Base-by-base conservation (phyloP, 2,797 vertebrate genomes). In the Siniperca scherzeri region DNA sequence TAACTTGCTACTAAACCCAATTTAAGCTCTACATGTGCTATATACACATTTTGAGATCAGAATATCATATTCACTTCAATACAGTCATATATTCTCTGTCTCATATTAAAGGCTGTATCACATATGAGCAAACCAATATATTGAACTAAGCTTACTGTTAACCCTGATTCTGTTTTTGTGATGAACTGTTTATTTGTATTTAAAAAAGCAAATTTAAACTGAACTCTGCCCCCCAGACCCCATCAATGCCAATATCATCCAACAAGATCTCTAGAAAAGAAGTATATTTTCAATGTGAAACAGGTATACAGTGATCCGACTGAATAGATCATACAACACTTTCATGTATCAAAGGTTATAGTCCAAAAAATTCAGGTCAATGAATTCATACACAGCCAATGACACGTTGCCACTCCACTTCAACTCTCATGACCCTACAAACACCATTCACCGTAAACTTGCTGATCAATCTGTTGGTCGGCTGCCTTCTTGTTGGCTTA, bases 401-500 rank as follows among this genome's bases (percentile, higher is more conserved):
- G 40, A 42, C 12, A 42, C 40, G 40, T 10, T 42, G 17, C 7
- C 7, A 21, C 48, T 50, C 6, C 16, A 48, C 46, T 2, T 71
- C 6, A 72, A 5, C 36, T 65, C 40, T 16, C 40, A 1, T 56
- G 42, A 52, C 50, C 27, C 19, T 3, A 25, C 55, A 61, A 25
- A 46, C 50, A 16, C 36, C 46, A 17, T 25, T 76, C 48, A 40
- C 53, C 22, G 14, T 48, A n/a, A 80, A 62, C 56, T 21, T 27
- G 38, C 60, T 46, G 61, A 72, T 80, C 57, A 27, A 3, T 60
- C 77, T 21, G 67, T 55, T 44, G 27, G 42, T 27, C 62, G 1
- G 30, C 27, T 27, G 5, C 71, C 71, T 50, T 38, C 53, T 69
- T 33, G 52, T 46, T 17, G 65, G 55, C 52, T 87, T 81, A 53